These are phyloP conservation scores for Gastracanthus pulcherrimus DNA, from an alignment of 2,888 invertebrate genomes.

Conservation along the genomic window DNA sequence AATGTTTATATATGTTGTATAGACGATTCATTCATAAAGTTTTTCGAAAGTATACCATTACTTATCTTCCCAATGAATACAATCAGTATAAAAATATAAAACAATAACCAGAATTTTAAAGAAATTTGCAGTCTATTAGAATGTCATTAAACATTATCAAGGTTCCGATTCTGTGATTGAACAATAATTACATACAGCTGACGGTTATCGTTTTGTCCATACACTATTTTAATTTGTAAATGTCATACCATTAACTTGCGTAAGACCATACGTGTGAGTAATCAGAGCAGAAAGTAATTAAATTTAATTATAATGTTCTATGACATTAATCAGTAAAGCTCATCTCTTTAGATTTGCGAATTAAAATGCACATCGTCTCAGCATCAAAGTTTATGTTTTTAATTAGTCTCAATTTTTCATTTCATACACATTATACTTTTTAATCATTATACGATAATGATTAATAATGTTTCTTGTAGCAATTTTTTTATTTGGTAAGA, in stretches of 20 bases:
- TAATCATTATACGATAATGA: too few species aligned
- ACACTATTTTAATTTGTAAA: conserved; percentile 29
- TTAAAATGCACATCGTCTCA: background rate
- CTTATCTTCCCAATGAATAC: background rate
- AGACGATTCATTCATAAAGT: conserved; percentile 10
- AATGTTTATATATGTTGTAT: background rate
- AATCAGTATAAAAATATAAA: background rate
- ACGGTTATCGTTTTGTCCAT: background rate
- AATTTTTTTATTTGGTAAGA: too few species aligned
- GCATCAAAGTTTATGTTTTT: too few species aligned
- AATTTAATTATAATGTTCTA: conserved; percentile 22
- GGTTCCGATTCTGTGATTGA: background rate
- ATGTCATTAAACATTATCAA: conserved; percentile 8
- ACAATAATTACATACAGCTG: background rate
- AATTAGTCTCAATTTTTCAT: too few species aligned
- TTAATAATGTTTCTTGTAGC: too few species aligned
- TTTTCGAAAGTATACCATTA: background rate
- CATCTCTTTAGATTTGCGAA: conserved; percentile 1
- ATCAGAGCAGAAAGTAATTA: conserved; percentile 42
- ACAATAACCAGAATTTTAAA: background rate
- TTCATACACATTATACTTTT: too few species aligned
- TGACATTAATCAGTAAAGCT: conserved; percentile 1
- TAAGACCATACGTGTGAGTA: conserved; percentile 3
- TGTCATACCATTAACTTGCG: background rate
- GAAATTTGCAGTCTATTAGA: background rate